Evolutionary conservation across 2,113 vertebrate species (phyloP).

Genomic region (Coregonus clupeaformis): DNA sequence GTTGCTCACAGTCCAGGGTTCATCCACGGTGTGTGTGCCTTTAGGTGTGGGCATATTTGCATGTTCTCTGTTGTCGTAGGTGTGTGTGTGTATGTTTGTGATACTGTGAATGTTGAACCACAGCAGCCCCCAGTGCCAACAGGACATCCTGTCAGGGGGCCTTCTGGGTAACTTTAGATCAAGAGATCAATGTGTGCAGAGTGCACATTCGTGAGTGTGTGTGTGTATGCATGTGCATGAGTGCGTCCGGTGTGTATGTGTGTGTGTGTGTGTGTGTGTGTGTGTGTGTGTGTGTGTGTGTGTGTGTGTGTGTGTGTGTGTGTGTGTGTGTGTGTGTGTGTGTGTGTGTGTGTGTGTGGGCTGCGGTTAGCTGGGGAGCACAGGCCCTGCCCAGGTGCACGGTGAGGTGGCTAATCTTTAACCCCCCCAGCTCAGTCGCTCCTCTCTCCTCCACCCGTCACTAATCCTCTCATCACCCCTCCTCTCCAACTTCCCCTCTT

Average conservation of each 20-base stretch:
- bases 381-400: constrained; percentile 52
- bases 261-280: constrained; percentile 37
- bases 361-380: constrained; percentile 1
- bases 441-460: constrained; percentile 15
- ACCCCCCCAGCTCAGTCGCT: constrained; percentile 19
- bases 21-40: too few relatives aligned
- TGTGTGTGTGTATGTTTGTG: constrained; percentile 12
- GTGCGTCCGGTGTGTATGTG: too few relatives aligned
- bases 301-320: too few relatives aligned
- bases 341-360: constrained; percentile 50
- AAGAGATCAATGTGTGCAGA: constrained; percentile 32
- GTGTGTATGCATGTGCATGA: too few relatives aligned
- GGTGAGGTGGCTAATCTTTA: constrained; percentile 66
- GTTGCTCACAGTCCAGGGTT: too few relatives aligned
- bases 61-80: too few relatives aligned
- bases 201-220: constrained; percentile 10
- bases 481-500: neutral
- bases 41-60: too few relatives aligned
- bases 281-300: constrained; percentile 44
- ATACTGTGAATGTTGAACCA: constrained; percentile 57
- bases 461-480: neutral
- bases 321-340: too few relatives aligned
- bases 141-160: constrained; percentile 70
- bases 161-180: constrained; percentile 50
- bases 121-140: constrained; percentile 60